A percentile compares a stretch with the other conserved stretches of the same genome.
phyloP scores from a whole-genome alignment of 2,888 invertebrate species.

The Choristoneura rosaceana region DNA sequence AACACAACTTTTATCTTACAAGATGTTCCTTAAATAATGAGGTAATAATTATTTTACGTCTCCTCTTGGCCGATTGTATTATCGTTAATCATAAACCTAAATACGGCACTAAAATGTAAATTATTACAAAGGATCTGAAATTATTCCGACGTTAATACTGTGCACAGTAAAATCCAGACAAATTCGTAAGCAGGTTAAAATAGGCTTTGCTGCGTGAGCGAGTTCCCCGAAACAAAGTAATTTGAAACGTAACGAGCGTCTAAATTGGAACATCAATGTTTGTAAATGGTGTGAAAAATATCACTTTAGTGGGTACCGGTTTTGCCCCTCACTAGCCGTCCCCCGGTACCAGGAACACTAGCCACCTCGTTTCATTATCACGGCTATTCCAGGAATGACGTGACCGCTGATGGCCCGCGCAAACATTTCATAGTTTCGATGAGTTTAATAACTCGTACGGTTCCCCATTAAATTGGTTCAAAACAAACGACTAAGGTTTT shows the following conservation, averaged over 20 bases:
- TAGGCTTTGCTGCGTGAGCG: conserved; percentile 2
- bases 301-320: conserved; percentile 6
- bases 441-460: conserved; percentile 9
- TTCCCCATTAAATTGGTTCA: not conserved
- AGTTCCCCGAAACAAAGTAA: not conserved
- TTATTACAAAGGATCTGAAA: not conserved
- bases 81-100: conserved; percentile 3
- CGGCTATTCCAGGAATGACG: conserved; percentile 53
- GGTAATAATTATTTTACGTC: conserved; percentile 9
- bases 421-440: conserved; percentile 39
- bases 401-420: conserved; percentile 49
- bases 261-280: conserved; percentile 1
- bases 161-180: not conserved
- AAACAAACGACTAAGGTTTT: conserved; percentile 17
- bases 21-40: conserved; percentile 5
- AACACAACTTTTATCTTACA: conserved; percentile 12
- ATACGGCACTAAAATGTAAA: conserved; percentile 6
- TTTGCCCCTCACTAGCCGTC: conserved; percentile 15
- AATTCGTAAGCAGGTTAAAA: not conserved
- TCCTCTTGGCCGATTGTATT: not conserved
- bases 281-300: conserved; percentile 16
- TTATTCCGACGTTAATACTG: not conserved
- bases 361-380: conserved; percentile 66
- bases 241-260: conserved; percentile 5
- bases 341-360: conserved; percentile 11